These are phyloP conservation scores for Nestor notabilis DNA, from an alignment of 2,113 vertebrate species.

Conservation along the genomic window DNA sequence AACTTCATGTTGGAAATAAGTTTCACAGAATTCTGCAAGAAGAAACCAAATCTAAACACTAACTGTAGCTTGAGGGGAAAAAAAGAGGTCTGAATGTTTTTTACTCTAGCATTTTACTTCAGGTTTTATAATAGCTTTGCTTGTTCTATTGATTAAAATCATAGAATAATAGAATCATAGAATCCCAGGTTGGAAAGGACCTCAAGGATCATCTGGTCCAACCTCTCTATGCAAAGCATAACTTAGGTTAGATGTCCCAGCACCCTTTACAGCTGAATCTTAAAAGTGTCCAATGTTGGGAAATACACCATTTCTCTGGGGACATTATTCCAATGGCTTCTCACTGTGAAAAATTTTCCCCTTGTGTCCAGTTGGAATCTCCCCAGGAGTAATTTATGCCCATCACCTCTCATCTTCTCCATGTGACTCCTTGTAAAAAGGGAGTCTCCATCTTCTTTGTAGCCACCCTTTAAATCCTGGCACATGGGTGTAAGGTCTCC, in stretches of 20 bases:
- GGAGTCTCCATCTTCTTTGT: background rate
- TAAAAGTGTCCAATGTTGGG: background rate
- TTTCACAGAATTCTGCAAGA: background rate
- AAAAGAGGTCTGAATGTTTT: fast-evolving
- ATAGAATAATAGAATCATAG: background rate
- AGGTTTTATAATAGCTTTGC: background rate
- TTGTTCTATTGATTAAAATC: background rate
- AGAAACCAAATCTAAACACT: background rate
- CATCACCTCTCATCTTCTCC: background rate
- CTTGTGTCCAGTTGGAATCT: background rate
- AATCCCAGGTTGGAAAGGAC: background rate
- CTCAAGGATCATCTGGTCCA: background rate
- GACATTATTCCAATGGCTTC: background rate
- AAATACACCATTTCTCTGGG: background rate
- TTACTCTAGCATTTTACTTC: background rate
- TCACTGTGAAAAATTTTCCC: background rate
- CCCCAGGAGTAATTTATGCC: background rate
- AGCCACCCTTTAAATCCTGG: background rate
- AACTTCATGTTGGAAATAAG: background rate
- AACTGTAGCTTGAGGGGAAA: background rate
- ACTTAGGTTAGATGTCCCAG: background rate
- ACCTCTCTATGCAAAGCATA: background rate
- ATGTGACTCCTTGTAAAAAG: background rate
- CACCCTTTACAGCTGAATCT: background rate
- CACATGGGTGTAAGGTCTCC: background rate